phyloP scores from a whole-genome alignment of 2,113 vertebrate species.

The Rhizomys pruinosus region DNA sequence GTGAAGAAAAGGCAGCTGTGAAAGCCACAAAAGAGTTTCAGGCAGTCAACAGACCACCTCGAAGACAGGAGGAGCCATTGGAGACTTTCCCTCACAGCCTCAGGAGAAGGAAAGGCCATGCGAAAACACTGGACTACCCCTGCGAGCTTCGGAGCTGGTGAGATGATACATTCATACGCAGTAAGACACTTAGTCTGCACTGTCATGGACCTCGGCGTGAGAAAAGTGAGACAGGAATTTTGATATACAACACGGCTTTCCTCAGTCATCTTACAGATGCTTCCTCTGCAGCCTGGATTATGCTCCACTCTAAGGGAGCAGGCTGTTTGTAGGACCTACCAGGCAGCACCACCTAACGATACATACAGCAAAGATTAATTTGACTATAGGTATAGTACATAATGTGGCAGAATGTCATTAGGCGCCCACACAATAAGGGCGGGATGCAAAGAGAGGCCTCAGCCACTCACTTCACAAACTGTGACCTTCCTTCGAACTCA shows the following conservation, averaged over 20 bases:
- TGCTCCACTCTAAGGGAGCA: background rate
- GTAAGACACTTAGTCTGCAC: background rate
- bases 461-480: background rate
- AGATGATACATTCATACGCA: background rate
- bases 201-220: background rate
- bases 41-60: background rate
- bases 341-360: too few species aligned
- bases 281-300: background rate
- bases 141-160: background rate
- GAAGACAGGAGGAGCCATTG: background rate
- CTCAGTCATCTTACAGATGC: background rate
- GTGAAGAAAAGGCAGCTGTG: background rate
- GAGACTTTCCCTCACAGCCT: background rate
- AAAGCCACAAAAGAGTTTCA: background rate
- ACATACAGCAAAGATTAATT: background rate
- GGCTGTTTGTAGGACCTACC: background rate
- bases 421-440: background rate
- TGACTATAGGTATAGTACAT: background rate
- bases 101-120: background rate
- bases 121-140: background rate
- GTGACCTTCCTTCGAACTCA: background rate
- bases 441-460: background rate
- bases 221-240: background rate
- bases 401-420: background rate
- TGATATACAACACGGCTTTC: background rate